Percentiles rank a stretch among this genome's conserved stretches.
phyloP scores from a whole-genome alignment of 2,113 vertebrate species.

The Alexandromys fortis region DNA sequence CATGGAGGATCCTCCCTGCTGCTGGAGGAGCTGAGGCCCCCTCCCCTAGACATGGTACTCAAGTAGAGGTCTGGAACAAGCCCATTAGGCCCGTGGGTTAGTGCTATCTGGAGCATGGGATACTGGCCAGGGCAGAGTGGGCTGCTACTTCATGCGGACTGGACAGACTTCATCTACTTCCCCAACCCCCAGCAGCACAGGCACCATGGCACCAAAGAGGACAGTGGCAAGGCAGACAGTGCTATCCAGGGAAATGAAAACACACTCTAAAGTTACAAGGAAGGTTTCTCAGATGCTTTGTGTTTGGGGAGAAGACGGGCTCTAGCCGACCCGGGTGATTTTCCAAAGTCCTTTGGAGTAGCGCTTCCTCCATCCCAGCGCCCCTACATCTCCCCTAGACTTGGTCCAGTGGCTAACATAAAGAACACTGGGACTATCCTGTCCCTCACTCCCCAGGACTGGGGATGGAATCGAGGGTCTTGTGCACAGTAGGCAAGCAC shows the following conservation, averaged over 20 bases:
- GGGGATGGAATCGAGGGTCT: neutral
- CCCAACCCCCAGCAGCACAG: neutral
- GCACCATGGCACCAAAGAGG: neutral
- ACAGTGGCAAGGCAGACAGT: constrained; percentile 22
- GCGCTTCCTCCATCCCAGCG: neutral
- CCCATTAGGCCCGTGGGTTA: neutral
- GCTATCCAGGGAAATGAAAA: neutral
- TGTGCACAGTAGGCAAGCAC: neutral
- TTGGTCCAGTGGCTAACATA: neutral
- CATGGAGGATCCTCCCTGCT: neutral
- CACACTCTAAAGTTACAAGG: neutral
- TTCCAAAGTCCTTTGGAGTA: neutral
- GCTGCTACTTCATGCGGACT: neutral
- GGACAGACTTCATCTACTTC: neutral
- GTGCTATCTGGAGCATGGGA: neutral
- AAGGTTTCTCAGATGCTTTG: neutral
- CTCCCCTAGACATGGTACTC: neutral
- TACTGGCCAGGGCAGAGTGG: neutral
- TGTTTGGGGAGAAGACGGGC: neutral
- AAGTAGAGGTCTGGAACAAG: neutral
- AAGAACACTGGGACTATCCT: neutral
- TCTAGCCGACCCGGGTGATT: neutral
- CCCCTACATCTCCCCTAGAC: neutral
- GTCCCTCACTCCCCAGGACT: no score
- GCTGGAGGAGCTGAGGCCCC: no score